Evolutionary conservation across 2,888 invertebrate genomes (phyloP), one percentile per base, ranked within the genome.

Genomic region (Euplagia quadripunctaria): DNA sequence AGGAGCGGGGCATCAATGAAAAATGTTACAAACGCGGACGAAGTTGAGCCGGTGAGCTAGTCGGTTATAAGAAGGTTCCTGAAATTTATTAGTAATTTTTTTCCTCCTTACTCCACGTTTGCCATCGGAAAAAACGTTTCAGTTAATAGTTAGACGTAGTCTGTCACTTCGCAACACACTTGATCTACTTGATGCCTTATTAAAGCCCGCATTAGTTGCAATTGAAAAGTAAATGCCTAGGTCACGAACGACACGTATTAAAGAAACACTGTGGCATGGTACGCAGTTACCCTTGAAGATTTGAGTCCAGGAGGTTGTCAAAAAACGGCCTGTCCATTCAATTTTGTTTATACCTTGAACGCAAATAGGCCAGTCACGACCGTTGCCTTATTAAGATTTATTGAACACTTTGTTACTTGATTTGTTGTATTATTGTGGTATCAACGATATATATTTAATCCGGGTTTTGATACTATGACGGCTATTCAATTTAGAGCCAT

Each of bases 361-460:
- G 83, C 83, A 90, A 92, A 93, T 90, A 87, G 89, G 80, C 85
- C 79, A 87, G 92, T 94, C 94, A 94, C 94, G 94, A 94, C 83
- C 85, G 80, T 79, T 81, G 80, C 85, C 89, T 89, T 89, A 89
- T 85, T 86, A 84, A 89, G 90, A 88, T 90, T 89, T 89, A 90
- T 89, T 88, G 84, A 74, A 72, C 87, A 88, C 86, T 85, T 81
- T 80, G 85, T 83, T 85, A 83, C 83, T 83, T 82, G 84, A 88
- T 88, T 89, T 87, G 87, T 87, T 85, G 85, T 85, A 86, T 86
- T 88, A 87, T 86, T 86, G 81, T 80, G 76, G 81, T 72, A 74
- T 82, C 80, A 72, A 75, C 68, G 74, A 73, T 79, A 77, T 74
- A 70, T 51, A 76, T 79, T 72, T 76, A 77, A 79, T 75, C 76